phyloP scores from a whole-genome alignment of 2,113 vertebrate genomes.

The Sapajus apella region DNA sequence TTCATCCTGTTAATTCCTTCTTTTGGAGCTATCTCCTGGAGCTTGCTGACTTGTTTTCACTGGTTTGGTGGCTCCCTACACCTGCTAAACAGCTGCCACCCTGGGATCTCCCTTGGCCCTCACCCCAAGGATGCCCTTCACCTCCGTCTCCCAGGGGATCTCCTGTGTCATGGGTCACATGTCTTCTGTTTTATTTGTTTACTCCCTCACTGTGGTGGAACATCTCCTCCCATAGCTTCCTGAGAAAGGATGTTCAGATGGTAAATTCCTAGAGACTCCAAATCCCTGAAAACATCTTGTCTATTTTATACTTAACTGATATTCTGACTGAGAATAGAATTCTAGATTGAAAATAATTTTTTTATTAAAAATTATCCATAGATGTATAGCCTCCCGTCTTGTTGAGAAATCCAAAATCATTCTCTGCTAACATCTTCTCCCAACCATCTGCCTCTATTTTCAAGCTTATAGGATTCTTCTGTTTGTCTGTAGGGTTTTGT shows the following conservation, averaged over 20 bases:
- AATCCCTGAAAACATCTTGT: conserved; percentile 5
- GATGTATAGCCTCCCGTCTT: background rate
- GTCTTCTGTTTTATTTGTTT: background rate
- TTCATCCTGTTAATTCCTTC: background rate
- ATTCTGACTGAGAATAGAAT: background rate
- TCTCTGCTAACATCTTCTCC: background rate
- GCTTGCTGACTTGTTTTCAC: no score
- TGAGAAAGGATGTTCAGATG: background rate
- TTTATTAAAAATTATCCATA: background rate
- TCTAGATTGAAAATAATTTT: background rate
- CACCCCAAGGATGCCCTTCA: background rate
- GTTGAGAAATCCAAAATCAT: background rate
- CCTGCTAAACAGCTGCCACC: background rate
- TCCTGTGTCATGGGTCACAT: background rate
- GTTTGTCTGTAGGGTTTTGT: background rate
- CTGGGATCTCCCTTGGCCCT: background rate
- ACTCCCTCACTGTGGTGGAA: background rate
- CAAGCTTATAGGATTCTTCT: background rate
- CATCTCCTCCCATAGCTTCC: background rate
- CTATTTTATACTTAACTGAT: background rate
- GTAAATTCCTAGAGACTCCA: background rate
- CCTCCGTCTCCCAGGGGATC: background rate
- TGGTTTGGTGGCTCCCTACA: rapidly evolving
- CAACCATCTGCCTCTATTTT: background rate
- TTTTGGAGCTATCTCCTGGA: background rate